These are phyloP conservation scores for Stigmatopora argus DNA, from an alignment of 2,113 vertebrate species.

Conservation along the genomic window DNA sequence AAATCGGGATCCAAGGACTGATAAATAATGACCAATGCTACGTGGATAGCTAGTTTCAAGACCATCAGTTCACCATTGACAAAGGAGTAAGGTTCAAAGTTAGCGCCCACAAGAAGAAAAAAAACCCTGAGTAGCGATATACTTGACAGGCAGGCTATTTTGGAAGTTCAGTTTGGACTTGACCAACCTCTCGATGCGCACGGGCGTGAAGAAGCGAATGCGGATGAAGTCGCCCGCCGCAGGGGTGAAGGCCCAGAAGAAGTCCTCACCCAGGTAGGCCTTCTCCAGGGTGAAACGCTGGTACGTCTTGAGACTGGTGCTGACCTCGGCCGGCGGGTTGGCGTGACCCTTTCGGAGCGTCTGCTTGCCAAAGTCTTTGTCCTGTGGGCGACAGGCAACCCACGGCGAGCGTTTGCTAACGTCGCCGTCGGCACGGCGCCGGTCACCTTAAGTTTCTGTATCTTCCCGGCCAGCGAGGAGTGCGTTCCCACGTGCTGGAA, in stretches of 20 bases:
- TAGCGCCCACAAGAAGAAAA: too few relatives aligned
- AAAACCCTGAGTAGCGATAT: too few relatives aligned
- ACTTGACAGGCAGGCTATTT: too few relatives aligned
- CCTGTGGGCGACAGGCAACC: slow-evolving; percentile 60
- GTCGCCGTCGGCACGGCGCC: too few relatives aligned
- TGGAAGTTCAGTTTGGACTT: too few relatives aligned
- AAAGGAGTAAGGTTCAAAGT: too few relatives aligned
- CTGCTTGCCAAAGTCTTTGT: slow-evolving; percentile 96
- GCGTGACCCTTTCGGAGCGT: slow-evolving; percentile 89
- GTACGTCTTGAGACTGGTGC: slow-evolving; percentile 97
- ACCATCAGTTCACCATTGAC: too few relatives aligned
- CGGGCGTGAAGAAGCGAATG: slow-evolving; percentile 93
- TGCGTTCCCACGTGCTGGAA: slow-evolving; percentile 97
- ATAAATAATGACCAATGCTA: too few relatives aligned
- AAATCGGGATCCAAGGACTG: too few relatives aligned
- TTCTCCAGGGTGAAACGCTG: slow-evolving; percentile 99
- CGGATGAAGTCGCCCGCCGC: slow-evolving; percentile 92
- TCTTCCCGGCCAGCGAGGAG: slow-evolving; percentile 95
- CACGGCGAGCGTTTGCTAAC: too few relatives aligned
- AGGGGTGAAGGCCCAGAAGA: slow-evolving; percentile 98
- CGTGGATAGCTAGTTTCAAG: too few relatives aligned
- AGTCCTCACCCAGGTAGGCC: slow-evolving; percentile 92
- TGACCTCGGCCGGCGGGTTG: slow-evolving; percentile 94
- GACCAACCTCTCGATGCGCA: slow-evolving; percentile 84
- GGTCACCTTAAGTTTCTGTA: slow-evolving; percentile 87